These are phyloP conservation scores for Agriopis leucophaearia DNA, from an alignment of 2,888 invertebrate genomes.

Conservation along the genomic window DNA sequence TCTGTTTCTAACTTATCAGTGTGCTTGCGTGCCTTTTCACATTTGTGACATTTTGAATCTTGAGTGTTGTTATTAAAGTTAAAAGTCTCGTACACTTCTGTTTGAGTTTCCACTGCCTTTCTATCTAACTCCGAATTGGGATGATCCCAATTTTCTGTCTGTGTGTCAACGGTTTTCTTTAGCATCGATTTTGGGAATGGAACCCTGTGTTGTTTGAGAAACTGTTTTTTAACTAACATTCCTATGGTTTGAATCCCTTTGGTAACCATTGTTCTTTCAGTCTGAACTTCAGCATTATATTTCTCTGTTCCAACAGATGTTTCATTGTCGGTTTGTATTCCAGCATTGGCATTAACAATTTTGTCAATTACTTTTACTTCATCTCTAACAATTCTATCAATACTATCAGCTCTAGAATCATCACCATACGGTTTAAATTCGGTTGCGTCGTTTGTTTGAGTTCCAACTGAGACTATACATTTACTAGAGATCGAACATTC, in stretches of 20 bases:
- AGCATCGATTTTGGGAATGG: conserved; percentile 22
- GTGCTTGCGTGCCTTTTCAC: conserved; percentile 57
- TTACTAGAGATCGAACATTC: conserved; percentile 40
- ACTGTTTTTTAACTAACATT: conserved; percentile 18
- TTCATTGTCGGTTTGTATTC: conserved; percentile 48
- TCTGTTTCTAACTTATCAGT: conserved; percentile 64
- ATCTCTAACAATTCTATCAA: conserved; percentile 24
- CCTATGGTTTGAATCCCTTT: conserved; percentile 39
- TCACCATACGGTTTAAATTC: conserved; percentile 18
- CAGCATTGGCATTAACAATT: conserved; percentile 31
- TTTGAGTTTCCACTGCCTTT: conserved; percentile 31
- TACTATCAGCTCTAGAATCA: conserved; percentile 17
- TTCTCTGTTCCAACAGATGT: conserved; percentile 7
- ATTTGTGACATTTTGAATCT: conserved; percentile 63
- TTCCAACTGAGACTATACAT: conserved; percentile 51
- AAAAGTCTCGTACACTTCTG: conserved; percentile 19
- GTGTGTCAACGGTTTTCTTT: conserved; percentile 22
- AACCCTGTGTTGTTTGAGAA: conserved; percentile 15
- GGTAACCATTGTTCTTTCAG: conserved; percentile 1
- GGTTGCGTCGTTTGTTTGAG: conserved; percentile 56
- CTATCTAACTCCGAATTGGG: background rate
- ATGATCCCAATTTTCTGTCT: conserved; percentile 23
- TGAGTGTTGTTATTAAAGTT: conserved; percentile 58
- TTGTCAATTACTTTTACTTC: conserved; percentile 23
- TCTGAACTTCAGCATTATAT: conserved; percentile 19